phyloP scores from a whole-genome alignment of 2,113 vertebrate species.

The Nothobranchius furzeri region DNA sequence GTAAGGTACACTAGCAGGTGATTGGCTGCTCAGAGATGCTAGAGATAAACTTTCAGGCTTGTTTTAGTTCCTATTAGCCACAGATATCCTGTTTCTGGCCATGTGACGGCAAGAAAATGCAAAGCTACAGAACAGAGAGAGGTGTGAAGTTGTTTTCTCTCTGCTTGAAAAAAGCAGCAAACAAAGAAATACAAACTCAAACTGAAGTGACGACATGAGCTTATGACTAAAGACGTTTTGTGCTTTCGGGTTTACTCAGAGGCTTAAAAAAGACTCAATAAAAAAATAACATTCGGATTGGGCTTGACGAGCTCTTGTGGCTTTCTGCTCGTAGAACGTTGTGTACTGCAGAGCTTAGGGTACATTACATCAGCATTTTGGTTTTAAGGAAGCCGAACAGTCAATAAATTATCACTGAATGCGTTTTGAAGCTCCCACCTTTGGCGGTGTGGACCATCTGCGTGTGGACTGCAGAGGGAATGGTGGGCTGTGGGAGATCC shows the following conservation, averaged over 20 bases:
- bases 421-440: constrained; percentile 76
- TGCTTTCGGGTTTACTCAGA: background rate
- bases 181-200: background rate
- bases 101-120: constrained; percentile 67
- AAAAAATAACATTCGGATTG: background rate
- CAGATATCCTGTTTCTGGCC: constrained; percentile 87
- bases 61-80: constrained; percentile 80
- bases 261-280: background rate
- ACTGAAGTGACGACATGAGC: constrained; percentile 5
- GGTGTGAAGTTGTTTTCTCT: constrained; percentile 12
- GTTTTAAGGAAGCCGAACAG: background rate
- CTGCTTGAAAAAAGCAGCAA: constrained; percentile 20
- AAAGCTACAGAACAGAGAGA: constrained; percentile 11
- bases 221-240: background rate
- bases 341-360: constrained; percentile 31
- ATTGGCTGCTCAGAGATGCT: constrained; percentile 73
- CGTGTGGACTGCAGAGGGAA: constrained; percentile 84
- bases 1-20: constrained; percentile 68
- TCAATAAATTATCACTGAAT: background rate
- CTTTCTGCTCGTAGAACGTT: constrained; percentile 38
- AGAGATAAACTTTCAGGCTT: constrained; percentile 69
- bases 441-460: constrained; percentile 88
- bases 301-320: constrained; percentile 16
- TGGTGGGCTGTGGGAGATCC: constrained; percentile 94
- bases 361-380: constrained; percentile 28